A percentile compares a stretch with the other conserved stretches of the same genome.
These are phyloP conservation scores for Spatulosminthurus flaviceps DNA, from an alignment of 2,888 invertebrate genomes.

Conservation along the genomic window DNA sequence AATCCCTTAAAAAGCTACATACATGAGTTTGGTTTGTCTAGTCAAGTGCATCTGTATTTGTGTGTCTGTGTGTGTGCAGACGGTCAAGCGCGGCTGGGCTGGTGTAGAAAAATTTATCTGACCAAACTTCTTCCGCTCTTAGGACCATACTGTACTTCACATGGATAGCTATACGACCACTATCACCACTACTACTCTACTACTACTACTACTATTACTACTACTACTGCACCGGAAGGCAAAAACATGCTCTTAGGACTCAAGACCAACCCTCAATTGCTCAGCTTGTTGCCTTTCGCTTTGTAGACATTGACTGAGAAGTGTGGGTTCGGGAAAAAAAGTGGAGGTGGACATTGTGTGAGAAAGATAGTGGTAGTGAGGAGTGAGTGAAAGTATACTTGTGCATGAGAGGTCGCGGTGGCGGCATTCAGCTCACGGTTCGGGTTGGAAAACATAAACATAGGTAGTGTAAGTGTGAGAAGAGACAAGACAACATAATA, in stretches of 20 bases:
- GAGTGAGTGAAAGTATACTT: slow-evolving; percentile 37
- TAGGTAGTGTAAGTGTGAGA: slow-evolving; percentile 9
- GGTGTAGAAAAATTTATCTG: not conserved
- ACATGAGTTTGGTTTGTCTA: not conserved
- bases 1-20: not conserved
- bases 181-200: too few relatives aligned
- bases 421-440: slow-evolving; percentile 19
- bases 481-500: slow-evolving; percentile 44
- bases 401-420: slow-evolving; percentile 14
- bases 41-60: slow-evolving; percentile 6
- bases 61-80: not conserved
- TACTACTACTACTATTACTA: too few relatives aligned
- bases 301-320: not conserved
- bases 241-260: not conserved
- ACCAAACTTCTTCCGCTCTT: not conserved
- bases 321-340: not conserved
- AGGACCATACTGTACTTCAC: not conserved
- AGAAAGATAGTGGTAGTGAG: slow-evolving; percentile 5
- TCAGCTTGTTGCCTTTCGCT: not conserved
- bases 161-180: too few relatives aligned
- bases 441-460: slow-evolving; percentile 21
- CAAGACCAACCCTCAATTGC: not conserved
- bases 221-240: not conserved
- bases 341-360: not conserved
- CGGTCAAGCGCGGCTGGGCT: slow-evolving; percentile 11